A percentile compares a stretch with the other conserved stretches of the same genome.
Evolutionary conservation across 2,797 vertebrate genomes (phyloP).

Genomic region (Gephyroberyx darwinii): DNA sequence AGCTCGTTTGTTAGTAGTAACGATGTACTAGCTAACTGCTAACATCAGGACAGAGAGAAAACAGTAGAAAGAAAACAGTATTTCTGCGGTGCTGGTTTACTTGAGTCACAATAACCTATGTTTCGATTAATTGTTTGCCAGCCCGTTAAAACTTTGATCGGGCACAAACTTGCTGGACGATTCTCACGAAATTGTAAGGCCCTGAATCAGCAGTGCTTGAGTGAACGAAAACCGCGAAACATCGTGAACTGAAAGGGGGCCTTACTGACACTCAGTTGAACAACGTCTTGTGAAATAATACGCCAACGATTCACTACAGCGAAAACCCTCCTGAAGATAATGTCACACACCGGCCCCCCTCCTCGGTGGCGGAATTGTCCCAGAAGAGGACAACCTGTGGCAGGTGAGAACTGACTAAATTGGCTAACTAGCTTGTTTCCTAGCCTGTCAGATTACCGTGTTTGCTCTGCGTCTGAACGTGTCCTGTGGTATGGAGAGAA

Average conservation of each 20-base stretch:
- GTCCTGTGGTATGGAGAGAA: no score
- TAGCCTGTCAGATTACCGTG: background rate
- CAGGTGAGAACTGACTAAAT: conserved; percentile 81
- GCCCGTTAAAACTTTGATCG: conserved; percentile 42
- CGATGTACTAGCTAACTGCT: conserved; percentile 48
- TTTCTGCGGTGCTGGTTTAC: conserved; percentile 14
- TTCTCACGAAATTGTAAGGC: conserved; percentile 52
- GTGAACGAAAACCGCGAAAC: conserved; percentile 52
- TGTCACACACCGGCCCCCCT: conserved; percentile 93
- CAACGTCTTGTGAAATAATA: background rate
- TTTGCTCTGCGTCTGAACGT: no score
- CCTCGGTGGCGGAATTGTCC: conserved; percentile 96
- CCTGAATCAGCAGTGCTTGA: conserved; percentile 63
- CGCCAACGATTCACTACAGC: conserved; percentile 2
- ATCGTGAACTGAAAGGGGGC: conserved; percentile 36
- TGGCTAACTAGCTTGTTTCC: background rate
- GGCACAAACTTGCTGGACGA: conserved; percentile 44
- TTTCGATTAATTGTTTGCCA: conserved; percentile 3
- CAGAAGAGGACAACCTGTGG: conserved; percentile 93
- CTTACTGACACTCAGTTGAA: conserved; percentile 30
- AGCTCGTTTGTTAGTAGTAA: conserved; percentile 31
- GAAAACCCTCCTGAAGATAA: conserved; percentile 53
- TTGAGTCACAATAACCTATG: conserved; percentile 15
- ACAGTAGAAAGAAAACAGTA: background rate
- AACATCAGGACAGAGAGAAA: conserved; percentile 38